phyloP scores from a whole-genome alignment of 2,797 vertebrate species.

The Poeciliopsis gracilis region DNA sequence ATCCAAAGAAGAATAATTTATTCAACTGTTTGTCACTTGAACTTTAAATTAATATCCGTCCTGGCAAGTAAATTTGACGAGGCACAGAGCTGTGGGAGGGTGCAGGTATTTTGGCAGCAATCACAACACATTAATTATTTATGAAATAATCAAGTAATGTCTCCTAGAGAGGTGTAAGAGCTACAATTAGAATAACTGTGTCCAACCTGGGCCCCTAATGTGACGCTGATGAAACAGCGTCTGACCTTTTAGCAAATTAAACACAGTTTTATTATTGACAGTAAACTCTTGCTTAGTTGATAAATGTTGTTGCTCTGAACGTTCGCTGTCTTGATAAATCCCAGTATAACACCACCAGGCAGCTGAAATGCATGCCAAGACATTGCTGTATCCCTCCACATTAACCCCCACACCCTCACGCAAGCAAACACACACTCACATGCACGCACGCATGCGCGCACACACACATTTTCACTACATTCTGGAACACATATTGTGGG shows the following conservation, averaged over 20 bases:
- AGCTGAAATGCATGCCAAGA: constrained; percentile 48
- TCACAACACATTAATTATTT: constrained; percentile 68
- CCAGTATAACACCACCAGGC: constrained; percentile 34
- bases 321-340: constrained; percentile 25
- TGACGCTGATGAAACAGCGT: constrained; percentile 62
- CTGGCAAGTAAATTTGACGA: constrained; percentile 38
- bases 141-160: constrained; percentile 66
- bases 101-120: constrained; percentile 50
- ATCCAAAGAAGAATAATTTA: constrained; percentile 27
- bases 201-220: constrained; percentile 50
- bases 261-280: constrained; percentile 47
- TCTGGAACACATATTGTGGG: neutral
- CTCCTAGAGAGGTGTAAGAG: constrained; percentile 46
- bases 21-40: constrained; percentile 37
- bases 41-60: constrained; percentile 54
- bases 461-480: neutral
- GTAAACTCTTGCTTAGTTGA: constrained; percentile 52
- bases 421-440: neutral
- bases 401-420: neutral
- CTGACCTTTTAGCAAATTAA: constrained; percentile 66
- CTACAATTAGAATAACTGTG: constrained; percentile 49
- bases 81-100: constrained; percentile 34
- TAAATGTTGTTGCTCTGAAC: constrained; percentile 22
- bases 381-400: constrained; percentile 44
- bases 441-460: neutral